Evolutionary conservation across 2,797 vertebrate species (phyloP).

Genomic region (Ficedula albicollis): DNA sequence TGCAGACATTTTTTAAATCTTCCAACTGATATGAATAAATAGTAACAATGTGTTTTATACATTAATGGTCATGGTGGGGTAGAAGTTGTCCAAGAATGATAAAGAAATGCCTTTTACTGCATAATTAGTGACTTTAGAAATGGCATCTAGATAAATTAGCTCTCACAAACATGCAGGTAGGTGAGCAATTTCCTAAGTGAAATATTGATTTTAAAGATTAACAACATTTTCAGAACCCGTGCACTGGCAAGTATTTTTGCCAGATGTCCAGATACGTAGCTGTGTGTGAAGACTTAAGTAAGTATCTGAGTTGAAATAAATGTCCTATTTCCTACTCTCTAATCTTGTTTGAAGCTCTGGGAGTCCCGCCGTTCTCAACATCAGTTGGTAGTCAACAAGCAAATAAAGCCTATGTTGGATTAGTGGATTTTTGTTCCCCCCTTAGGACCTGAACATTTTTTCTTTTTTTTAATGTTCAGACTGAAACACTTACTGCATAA

Average conservation of each 20-base stretch:
- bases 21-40: not conserved
- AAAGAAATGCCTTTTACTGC: not conserved
- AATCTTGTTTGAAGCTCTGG: constrained; percentile 62
- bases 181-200: constrained; percentile 42
- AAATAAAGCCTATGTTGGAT: constrained; percentile 61
- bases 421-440: constrained; percentile 59
- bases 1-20: not conserved
- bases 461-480: constrained; percentile 46
- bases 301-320: constrained; percentile 62
- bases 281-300: constrained; percentile 36
- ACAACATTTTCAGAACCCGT: constrained; percentile 41
- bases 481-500: constrained; percentile 52
- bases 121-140: constrained; percentile 10
- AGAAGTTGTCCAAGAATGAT: not conserved
- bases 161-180: not conserved
- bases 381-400: constrained; percentile 51
- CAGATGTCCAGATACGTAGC: constrained; percentile 38
- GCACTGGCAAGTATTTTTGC: not conserved
- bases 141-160: not conserved
- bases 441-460: constrained; percentile 47
- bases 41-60: not conserved
- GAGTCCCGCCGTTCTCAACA: constrained; percentile 14
- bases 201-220: constrained; percentile 71
- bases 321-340: constrained; percentile 44
- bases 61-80: not conserved